These are phyloP conservation scores for Dolichotis patagonum DNA, from an alignment of 2,113 vertebrate species.

Conservation along the genomic window DNA sequence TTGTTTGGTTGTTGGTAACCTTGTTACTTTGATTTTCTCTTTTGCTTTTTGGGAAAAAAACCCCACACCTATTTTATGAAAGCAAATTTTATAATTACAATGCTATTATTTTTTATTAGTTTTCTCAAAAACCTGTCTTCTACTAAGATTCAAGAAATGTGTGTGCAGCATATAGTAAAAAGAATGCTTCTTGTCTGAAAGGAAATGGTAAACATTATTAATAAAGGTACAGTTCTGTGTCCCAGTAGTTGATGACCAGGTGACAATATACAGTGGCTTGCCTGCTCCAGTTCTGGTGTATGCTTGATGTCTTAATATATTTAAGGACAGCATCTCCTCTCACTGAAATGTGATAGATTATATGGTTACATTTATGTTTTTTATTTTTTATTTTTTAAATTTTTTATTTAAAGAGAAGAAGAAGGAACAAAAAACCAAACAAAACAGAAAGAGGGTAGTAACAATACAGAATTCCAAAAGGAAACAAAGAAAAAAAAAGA, in stretches of 20 bases:
- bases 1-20: slow-evolving; percentile 44
- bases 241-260: not conserved
- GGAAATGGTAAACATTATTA: not conserved
- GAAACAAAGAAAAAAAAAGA: too few relatives aligned
- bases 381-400: too few relatives aligned
- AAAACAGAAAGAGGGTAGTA: too few relatives aligned
- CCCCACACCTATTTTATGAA: not conserved
- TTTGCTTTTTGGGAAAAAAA: not conserved
- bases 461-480: too few relatives aligned
- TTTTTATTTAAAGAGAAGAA: too few relatives aligned
- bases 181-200: slow-evolving; percentile 2
- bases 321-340: not conserved
- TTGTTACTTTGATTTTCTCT: not conserved
- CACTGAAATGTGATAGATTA: not conserved
- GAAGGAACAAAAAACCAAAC: too few relatives aligned
- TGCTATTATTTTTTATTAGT: slow-evolving; percentile 22
- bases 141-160: slow-evolving; percentile 29
- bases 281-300: not conserved
- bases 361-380: not conserved
- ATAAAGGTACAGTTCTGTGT: not conserved
- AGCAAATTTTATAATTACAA: slow-evolving; percentile 11
- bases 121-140: not conserved
- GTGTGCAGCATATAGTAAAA: not conserved
- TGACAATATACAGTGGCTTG: not conserved
- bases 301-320: not conserved